Conservation (phyloP, 2,113 vertebrate species). For the Lophura nycthemera region DNA sequence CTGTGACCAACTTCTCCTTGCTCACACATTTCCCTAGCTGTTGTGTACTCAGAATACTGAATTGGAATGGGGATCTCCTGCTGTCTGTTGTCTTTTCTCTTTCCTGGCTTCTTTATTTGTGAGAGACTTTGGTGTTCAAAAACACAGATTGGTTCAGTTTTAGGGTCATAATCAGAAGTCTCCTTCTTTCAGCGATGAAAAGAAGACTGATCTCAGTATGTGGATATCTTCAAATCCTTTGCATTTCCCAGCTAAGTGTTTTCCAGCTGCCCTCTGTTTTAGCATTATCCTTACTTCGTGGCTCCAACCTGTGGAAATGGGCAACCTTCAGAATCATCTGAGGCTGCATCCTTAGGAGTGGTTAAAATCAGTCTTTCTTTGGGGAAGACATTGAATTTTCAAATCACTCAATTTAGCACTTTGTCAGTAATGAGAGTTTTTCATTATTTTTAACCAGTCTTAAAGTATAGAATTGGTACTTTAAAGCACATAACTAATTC, state of each 20-base stretch:
- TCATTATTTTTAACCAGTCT: neutral
- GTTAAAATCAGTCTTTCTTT: neutral
- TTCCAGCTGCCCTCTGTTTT: neutral
- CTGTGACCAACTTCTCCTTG: neutral
- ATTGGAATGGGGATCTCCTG: neutral
- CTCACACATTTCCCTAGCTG: neutral
- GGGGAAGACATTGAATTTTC: neutral
- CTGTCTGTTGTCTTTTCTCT: neutral
- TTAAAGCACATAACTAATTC: neutral
- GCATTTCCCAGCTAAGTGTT: neutral
- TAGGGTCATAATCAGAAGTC: neutral
- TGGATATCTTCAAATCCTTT: neutral
- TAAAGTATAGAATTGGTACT: neutral
- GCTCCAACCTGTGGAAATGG: neutral
- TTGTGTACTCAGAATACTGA: neutral
- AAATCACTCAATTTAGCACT: neutral
- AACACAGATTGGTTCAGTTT: neutral
- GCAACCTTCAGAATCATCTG: neutral
- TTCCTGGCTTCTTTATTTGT: neutral
- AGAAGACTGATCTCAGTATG: neutral
- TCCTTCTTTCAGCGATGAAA: neutral
- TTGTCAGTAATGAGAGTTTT: neutral
- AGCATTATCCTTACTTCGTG: neutral
- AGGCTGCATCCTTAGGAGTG: neutral
- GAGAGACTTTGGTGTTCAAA: neutral